These are phyloP conservation scores for Thymelicus sylvestris DNA, from an alignment of 2,888 invertebrate genomes.

Conservation along the genomic window DNA sequence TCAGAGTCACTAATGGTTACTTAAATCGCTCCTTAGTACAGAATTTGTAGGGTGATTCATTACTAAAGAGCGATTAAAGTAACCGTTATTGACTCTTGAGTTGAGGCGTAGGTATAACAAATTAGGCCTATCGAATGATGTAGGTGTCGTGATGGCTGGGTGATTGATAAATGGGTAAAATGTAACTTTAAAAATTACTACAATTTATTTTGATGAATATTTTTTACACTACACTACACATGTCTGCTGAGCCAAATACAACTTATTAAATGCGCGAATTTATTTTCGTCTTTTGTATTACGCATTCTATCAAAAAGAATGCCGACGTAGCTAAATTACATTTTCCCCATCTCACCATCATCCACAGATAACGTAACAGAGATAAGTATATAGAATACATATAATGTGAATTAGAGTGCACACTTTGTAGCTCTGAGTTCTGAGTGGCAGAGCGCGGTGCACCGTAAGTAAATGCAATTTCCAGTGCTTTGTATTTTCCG, in stretches of 20 bases:
- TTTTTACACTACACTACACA: no score
- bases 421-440: constrained; percentile 54
- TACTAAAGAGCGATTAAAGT: no score
- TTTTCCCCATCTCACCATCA: constrained; percentile 24
- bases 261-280: no score
- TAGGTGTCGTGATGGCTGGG: background rate
- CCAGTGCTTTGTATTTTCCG: constrained; percentile 63
- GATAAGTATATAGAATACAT: constrained; percentile 21
- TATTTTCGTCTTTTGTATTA: no score
- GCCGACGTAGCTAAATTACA: constrained; percentile 10
- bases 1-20: no score
- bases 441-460: constrained; percentile 59
- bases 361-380: constrained; percentile 16
- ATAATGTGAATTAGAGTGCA: constrained; percentile 55
- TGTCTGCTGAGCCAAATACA: no score
- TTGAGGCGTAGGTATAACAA: background rate
- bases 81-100: no score
- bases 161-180: background rate
- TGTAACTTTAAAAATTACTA: background rate
- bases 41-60: no score
- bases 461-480: constrained; percentile 76
- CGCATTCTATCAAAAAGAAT: no score
- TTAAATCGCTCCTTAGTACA: no score
- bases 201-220: no score
- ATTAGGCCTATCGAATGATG: background rate